These are phyloP conservation scores for Andinoacara biseriatus DNA, from an alignment of 2,113 vertebrate species.

Conservation along the genomic window DNA sequence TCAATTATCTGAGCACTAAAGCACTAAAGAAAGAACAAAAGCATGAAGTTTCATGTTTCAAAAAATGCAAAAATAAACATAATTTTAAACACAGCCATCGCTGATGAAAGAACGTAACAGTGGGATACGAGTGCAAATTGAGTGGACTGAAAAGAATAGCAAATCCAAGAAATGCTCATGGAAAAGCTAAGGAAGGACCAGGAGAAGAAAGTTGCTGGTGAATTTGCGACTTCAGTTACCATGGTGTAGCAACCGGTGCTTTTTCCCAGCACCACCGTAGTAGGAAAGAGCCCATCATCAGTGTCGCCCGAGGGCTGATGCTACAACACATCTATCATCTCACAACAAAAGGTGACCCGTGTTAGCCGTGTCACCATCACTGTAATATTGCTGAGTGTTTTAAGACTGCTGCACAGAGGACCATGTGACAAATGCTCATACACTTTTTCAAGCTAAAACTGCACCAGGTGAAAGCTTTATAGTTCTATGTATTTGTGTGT, in stretches of 20 bases:
- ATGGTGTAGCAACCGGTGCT: constrained; percentile 20
- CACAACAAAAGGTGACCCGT: constrained; percentile 44
- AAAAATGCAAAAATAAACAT: background rate
- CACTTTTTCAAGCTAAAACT: background rate
- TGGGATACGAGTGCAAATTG: background rate
- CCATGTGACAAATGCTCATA: background rate
- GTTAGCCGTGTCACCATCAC: constrained; percentile 16
- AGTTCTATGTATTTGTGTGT: too few species aligned
- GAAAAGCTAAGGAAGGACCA: background rate
- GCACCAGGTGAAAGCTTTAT: background rate
- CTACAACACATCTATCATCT: constrained; percentile 43
- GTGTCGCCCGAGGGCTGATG: constrained; percentile 29
- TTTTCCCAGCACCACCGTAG: constrained; percentile 32
- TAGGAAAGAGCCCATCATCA: constrained; percentile 27
- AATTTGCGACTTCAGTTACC: constrained; percentile 20
- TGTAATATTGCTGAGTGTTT: constrained; percentile 14
- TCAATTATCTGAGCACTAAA: background rate
- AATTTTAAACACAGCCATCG: background rate
- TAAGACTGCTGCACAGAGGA: background rate
- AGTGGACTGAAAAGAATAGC: background rate
- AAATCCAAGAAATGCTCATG: background rate
- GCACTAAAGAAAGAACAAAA: background rate
- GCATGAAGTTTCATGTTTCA: background rate
- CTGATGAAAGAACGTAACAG: background rate
- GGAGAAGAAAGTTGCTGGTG: background rate